These are phyloP conservation scores for Psylliodes chrysocephalus DNA, from an alignment of 2,888 invertebrate species.

Conservation along the genomic window DNA sequence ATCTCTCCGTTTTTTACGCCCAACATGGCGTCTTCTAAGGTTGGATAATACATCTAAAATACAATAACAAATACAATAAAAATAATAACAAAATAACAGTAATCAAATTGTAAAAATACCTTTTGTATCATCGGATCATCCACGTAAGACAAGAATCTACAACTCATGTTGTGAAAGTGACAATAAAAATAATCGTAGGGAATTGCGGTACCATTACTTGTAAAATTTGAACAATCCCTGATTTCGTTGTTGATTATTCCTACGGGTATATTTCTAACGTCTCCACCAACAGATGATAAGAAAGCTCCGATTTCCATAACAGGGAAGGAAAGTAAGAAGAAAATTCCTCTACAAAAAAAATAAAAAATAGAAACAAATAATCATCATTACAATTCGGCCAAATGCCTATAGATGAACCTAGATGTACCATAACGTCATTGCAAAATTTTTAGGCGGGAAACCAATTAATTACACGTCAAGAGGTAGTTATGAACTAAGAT, in stretches of 20 bases:
- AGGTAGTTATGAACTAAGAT: no score
- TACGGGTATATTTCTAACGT: conserved; percentile 76
- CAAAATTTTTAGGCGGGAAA: no score
- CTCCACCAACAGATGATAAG: conserved; percentile 82
- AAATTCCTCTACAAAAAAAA: conserved; percentile 71
- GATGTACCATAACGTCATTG: no score
- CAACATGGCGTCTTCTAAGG: conserved; percentile 65
- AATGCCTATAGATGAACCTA: no score
- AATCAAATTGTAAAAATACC: no score
- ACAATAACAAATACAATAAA: background rate
- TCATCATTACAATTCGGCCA: no score
- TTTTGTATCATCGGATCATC: conserved; percentile 67
- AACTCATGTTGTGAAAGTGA: conserved; percentile 69
- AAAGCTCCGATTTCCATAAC: conserved; percentile 82
- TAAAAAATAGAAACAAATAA: no score
- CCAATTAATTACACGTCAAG: no score
- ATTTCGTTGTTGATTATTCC: conserved; percentile 85
- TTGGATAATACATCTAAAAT: conserved; percentile 66
- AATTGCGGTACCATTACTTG: conserved; percentile 39
- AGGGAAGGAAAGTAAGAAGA: conserved; percentile 85
- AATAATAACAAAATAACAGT: no score
- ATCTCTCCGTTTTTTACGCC: conserved; percentile 69
- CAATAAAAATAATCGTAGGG: conserved; percentile 58
- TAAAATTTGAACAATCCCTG: conserved; percentile 55
- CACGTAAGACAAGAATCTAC: conserved; percentile 70